Conservation (phyloP, 2,797 vertebrate genomes). For the Cossypha heuglini region DNA sequence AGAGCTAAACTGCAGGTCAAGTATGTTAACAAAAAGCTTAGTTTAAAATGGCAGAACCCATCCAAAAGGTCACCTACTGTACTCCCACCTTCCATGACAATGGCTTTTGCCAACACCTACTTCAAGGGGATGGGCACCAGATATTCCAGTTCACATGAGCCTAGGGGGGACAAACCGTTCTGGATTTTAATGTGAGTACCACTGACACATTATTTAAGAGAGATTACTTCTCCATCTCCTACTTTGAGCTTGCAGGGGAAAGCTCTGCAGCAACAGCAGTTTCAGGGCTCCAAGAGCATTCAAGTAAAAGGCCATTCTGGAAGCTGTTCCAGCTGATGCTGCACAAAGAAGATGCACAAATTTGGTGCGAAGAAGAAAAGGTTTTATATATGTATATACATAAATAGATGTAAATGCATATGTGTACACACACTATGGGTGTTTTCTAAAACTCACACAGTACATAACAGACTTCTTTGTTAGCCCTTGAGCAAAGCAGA, state of each 20-base stretch:
- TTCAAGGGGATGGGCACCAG: neutral
- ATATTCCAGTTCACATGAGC: neutral
- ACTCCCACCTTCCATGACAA: neutral
- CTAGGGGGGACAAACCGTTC: neutral
- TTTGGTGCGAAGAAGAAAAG: neutral
- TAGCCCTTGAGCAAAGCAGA: neutral
- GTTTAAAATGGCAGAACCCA: neutral
- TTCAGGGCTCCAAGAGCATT: neutral
- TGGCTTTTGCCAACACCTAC: neutral
- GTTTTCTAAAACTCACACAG: neutral
- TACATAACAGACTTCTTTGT: neutral
- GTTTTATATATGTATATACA: rapidly evolving
- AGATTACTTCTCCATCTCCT: neutral
- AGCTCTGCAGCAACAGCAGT: neutral
- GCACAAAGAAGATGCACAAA: neutral
- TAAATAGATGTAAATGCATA: neutral
- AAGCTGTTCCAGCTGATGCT: neutral
- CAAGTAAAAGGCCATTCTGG: neutral
- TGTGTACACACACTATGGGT: rapidly evolving
- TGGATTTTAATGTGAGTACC: neutral
- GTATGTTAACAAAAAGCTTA: neutral
- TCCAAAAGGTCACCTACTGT: neutral
- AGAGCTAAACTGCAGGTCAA: neutral
- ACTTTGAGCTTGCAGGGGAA: neutral
- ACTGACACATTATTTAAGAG: neutral